Evolutionary conservation across 2,888 invertebrate species (phyloP).

Genomic region (Pecten maximus): DNA sequence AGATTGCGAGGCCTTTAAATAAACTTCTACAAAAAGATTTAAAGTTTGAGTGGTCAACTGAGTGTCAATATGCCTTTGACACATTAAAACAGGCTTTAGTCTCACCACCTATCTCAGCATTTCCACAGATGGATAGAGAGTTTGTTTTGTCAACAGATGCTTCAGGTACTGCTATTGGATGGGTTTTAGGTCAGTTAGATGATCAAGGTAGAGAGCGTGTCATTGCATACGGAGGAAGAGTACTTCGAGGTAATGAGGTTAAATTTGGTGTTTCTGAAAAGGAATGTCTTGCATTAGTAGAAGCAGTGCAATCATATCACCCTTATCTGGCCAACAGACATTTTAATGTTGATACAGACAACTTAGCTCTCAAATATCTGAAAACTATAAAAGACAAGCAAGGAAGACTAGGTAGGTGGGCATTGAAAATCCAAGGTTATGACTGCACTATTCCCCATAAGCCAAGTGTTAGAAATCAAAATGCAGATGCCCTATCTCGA

Average conservation of each 20-base stretch:
- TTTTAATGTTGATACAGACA: no score
- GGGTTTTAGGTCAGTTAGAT: conserved; percentile 52
- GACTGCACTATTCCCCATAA: conserved; percentile 50
- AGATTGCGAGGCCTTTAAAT: conserved; percentile 58
- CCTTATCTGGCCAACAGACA: no score
- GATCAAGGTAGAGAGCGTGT: conserved; percentile 52
- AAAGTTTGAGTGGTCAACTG: conserved; percentile 55
- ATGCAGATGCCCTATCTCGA: no score
- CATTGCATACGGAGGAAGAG: conserved; percentile 60
- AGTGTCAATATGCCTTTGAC: conserved; percentile 55
- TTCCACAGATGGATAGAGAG: no score
- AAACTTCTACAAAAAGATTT: conserved; percentile 54
- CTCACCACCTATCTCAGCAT: conserved; percentile 56
- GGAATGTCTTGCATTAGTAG: conserved; percentile 49
- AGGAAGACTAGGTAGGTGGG: conserved; percentile 53
- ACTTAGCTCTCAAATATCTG: conserved; percentile 39
- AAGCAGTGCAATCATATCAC: conserved; percentile 35
- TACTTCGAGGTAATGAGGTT: conserved; percentile 45
- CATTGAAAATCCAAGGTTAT: conserved; percentile 50
- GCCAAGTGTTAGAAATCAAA: no score
- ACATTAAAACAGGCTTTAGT: conserved; percentile 46
- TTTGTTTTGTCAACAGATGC: conserved; percentile 58
- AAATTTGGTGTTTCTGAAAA: conserved; percentile 44
- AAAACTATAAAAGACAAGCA: conserved; percentile 38
- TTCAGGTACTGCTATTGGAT: conserved; percentile 52